A percentile compares a stretch with the other conserved stretches of the same genome.
These are phyloP conservation scores for Acrossocheilus fasciatus DNA, from an alignment of 2,797 vertebrate species.

Conservation along the genomic window DNA sequence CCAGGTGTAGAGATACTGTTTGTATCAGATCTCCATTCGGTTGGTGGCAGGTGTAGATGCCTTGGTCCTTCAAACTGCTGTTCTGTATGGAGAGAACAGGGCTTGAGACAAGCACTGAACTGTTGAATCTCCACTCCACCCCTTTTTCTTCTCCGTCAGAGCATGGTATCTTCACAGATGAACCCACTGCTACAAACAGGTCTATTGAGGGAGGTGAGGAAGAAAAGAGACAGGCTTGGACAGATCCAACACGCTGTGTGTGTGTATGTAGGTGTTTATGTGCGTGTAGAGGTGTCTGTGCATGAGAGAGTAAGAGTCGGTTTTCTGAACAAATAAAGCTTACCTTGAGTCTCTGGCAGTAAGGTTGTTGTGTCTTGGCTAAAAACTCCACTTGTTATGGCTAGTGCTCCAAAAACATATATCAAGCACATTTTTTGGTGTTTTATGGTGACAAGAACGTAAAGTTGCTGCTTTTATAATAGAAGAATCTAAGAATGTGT, in stretches of 20 bases:
- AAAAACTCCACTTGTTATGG: slow-evolving; percentile 25
- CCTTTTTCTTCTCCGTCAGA: neutral
- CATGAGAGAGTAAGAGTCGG: neutral
- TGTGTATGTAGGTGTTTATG: slow-evolving; percentile 7
- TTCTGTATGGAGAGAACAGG: slow-evolving; percentile 56
- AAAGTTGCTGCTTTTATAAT: neutral
- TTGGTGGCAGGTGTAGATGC: slow-evolving; percentile 63
- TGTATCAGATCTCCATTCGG: slow-evolving; percentile 30
- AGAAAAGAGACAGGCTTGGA: slow-evolving; percentile 31
- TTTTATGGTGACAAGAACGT: neutral
- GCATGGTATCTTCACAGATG: slow-evolving; percentile 58
- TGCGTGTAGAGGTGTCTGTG: slow-evolving; percentile 13
- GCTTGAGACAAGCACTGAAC: slow-evolving; percentile 36
- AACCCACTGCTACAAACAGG: slow-evolving; percentile 58
- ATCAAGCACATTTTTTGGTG: slow-evolving; percentile 16
- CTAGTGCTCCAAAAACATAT: slow-evolving; percentile 23
- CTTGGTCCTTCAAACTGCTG: slow-evolving; percentile 58
- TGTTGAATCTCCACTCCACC: slow-evolving; percentile 62
- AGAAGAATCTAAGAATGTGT: neutral
- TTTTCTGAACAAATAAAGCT: slow-evolving; percentile 39
- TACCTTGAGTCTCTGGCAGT: slow-evolving; percentile 44
- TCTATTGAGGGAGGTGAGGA: slow-evolving; percentile 54
- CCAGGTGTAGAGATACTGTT: slow-evolving; percentile 49
- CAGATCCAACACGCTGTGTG: slow-evolving; percentile 10
- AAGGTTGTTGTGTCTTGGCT: slow-evolving; percentile 14